Conservation (phyloP, 2,888 invertebrate species). For the Tenthredo notha region DNA sequence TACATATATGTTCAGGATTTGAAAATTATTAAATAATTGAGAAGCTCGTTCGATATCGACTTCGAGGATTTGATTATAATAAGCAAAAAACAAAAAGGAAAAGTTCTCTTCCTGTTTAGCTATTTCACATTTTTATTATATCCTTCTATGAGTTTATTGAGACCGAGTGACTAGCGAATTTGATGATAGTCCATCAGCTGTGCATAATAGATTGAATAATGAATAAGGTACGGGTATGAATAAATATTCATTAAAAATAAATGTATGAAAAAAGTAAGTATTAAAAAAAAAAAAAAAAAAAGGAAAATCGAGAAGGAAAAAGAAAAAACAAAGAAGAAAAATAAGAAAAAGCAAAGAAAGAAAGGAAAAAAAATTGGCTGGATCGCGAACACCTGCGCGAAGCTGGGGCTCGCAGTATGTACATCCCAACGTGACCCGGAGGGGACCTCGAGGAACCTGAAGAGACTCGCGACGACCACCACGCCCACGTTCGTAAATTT, state of each 20-base stretch:
- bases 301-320: not conserved
- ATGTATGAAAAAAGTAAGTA: not conserved
- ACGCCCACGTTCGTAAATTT: conserved; percentile 51
- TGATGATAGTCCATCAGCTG: not conserved
- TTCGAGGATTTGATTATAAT: not conserved
- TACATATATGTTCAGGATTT: not conserved
- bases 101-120: not conserved
- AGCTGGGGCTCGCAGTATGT: not conserved
- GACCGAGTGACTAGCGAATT: not conserved
- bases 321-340: not conserved
- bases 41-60: not conserved
- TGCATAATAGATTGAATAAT: conserved; percentile 17
- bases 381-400: conserved; percentile 43
- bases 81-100: not conserved
- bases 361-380: not conserved
- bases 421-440: conserved; percentile 22
- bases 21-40: not conserved
- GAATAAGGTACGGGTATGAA: conserved; percentile 21
- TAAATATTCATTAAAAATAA: conserved; percentile 38
- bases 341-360: no score
- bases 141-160: not conserved
- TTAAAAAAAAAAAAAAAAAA: not conserved
- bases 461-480: conserved; percentile 48
- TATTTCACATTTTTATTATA: not conserved
- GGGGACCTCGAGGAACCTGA: conserved; percentile 45